A percentile compares a stretch with the other conserved stretches of the same genome.
Evolutionary conservation across 1,140 invertebrate genomes (phyloP).

Genomic region (Littorina saxatilis): DNA sequence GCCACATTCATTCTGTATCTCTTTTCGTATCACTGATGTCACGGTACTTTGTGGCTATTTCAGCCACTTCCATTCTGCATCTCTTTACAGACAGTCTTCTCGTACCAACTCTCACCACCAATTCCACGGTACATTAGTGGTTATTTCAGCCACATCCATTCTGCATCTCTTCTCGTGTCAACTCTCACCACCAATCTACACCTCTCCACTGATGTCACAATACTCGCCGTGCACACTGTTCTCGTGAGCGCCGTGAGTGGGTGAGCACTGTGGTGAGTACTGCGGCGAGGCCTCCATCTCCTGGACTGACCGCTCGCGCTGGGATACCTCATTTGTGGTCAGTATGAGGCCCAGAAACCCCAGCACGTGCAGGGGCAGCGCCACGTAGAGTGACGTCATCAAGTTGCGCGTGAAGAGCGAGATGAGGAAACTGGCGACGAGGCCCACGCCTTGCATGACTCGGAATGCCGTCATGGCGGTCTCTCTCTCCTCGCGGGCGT

Average conservation of each 20-base stretch:
- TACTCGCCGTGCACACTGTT: no score
- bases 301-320: constrained; percentile 27
- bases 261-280: constrained; percentile 2
- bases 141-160: no score
- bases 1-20: no score
- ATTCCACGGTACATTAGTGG: no score
- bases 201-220: no score
- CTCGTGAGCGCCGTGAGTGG: neutral
- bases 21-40: no score
- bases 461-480: constrained; percentile 49
- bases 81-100: no score
- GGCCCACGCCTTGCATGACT: constrained; percentile 46
- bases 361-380: constrained; percentile 45
- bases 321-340: constrained; percentile 39
- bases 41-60: no score
- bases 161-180: no score
- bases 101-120: no score
- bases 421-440: constrained; percentile 46
- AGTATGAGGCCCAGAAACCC: constrained; percentile 50
- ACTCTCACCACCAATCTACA: no score
- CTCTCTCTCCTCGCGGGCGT: constrained; percentile 43
- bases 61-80: no score
- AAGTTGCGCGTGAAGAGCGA: constrained; percentile 45
- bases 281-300: neutral
- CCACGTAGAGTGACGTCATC: constrained; percentile 49